phyloP scores from a whole-genome alignment of 2,113 vertebrate species.

The Todiramphus chloris region DNA sequence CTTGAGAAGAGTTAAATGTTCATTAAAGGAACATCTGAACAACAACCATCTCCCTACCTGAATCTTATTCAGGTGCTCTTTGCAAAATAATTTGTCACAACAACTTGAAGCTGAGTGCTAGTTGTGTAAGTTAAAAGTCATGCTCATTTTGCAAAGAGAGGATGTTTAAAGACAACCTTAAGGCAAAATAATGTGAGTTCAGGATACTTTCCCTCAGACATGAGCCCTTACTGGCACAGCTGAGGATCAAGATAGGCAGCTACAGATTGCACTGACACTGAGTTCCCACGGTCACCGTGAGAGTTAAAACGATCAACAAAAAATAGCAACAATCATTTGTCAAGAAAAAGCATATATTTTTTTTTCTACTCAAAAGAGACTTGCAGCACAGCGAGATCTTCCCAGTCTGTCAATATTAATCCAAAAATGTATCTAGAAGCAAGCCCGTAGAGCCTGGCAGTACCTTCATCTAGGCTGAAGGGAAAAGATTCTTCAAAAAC shows the following conservation, averaged over 20 bases:
- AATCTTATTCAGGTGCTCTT: not conserved
- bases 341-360: not conserved
- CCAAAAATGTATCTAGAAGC: not conserved
- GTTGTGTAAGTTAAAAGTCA: not conserved
- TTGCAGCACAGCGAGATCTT: not conserved
- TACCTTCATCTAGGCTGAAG: not conserved
- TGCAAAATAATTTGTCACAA: not conserved
- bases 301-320: not conserved
- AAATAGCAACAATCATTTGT: not conserved
- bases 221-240: not conserved
- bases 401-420: not conserved
- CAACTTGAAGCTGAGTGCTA: accelerated
- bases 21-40: not conserved
- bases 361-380: not conserved
- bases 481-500: not conserved
- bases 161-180: not conserved
- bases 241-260: not conserved
- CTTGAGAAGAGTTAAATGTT: not conserved
- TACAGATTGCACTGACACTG: not conserved
- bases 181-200: not conserved
- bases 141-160: not conserved
- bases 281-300: not conserved
- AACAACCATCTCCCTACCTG: not conserved
- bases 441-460: not conserved
- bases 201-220: not conserved